Evolutionary conservation across 2,888 invertebrate species (phyloP).

Genomic region (Bhutanitis thaidina): DNA sequence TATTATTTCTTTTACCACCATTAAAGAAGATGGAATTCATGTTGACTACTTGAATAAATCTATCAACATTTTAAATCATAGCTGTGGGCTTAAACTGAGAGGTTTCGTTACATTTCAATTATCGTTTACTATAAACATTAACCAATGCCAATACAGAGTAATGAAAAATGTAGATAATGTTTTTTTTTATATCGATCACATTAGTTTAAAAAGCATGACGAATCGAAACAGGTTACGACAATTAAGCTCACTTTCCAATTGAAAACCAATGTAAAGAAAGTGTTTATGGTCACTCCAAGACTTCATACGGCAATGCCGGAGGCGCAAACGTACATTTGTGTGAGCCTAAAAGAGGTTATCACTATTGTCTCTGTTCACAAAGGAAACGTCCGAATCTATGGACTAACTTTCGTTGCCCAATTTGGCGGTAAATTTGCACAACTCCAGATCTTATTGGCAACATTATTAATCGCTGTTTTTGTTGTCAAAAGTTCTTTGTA

Average conservation of each 20-base stretch:
- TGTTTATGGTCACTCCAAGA: constrained; percentile 22
- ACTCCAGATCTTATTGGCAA: neutral
- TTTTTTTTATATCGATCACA: constrained; percentile 7
- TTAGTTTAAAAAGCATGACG: neutral
- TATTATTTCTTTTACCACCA: no score
- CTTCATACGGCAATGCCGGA: constrained; percentile 23
- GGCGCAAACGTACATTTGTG: constrained; percentile 19
- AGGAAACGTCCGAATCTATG: neutral
- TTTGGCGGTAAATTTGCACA: constrained; percentile 9
- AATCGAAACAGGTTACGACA: constrained; percentile 14
- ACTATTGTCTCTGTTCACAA: constrained; percentile 38
- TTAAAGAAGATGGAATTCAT: no score
- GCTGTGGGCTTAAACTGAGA: no score
- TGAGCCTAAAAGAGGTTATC: constrained; percentile 37
- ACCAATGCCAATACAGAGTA: no score
- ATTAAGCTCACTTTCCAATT: constrained; percentile 25
- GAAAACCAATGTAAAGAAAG: constrained; percentile 29
- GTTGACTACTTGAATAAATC: no score
- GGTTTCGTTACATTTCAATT: no score
- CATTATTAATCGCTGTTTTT: neutral
- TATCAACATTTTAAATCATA: no score
- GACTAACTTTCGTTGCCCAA: constrained; percentile 10
- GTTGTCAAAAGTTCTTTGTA: neutral
- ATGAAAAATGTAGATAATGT: neutral
- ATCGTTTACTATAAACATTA: no score